Percentiles rank a stretch among this genome's conserved stretches.
Evolutionary conservation across 2,888 invertebrate species (phyloP).

Genomic region (Oscheius myriophilus): DNA sequence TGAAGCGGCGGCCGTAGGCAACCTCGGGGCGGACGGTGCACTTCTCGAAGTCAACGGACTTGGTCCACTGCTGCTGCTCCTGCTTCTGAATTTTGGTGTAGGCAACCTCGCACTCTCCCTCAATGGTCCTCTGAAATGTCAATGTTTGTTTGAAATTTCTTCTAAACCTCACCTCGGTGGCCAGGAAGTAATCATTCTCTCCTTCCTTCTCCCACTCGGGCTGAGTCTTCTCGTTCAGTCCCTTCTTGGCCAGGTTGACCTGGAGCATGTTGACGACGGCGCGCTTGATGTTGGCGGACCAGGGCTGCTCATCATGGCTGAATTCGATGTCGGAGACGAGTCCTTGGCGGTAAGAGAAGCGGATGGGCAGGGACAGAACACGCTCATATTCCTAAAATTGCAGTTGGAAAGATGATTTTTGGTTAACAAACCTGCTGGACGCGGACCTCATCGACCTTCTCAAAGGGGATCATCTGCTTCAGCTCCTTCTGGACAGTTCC

Average conservation of each 20-base stretch:
- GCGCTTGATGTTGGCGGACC: slow-evolving; percentile 54
- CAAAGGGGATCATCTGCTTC: slow-evolving; percentile 32
- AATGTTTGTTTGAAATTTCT: neutral
- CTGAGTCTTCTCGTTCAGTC: slow-evolving; percentile 20
- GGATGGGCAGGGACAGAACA: slow-evolving; percentile 42
- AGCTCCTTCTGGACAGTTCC: slow-evolving; percentile 47
- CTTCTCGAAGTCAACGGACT: slow-evolving; percentile 72
- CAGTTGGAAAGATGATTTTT: neutral
- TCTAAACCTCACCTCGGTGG: slow-evolving; percentile 31
- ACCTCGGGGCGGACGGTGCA: slow-evolving; percentile 66
- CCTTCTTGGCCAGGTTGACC: slow-evolving; percentile 50
- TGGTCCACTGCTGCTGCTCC: slow-evolving; percentile 58
- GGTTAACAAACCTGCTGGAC: slow-evolving; percentile 6
- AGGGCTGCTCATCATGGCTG: slow-evolving; percentile 17
- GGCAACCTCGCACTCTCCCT: slow-evolving; percentile 63
- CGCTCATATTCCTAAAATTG: slow-evolving; percentile 34
- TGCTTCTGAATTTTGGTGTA: slow-evolving; percentile 44
- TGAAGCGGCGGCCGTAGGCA: slow-evolving; percentile 41
- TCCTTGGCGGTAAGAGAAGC: slow-evolving; percentile 49
- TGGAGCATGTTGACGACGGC: slow-evolving; percentile 66
- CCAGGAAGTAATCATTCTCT: slow-evolving; percentile 35
- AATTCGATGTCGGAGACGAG: slow-evolving; percentile 41
- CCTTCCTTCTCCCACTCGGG: slow-evolving; percentile 20
- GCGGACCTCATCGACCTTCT: slow-evolving; percentile 18
- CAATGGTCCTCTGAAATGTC: slow-evolving; percentile 59